A percentile compares a stretch with the other conserved stretches of the same genome.
These are phyloP conservation scores for Muscina levida DNA, from an alignment of 2,888 invertebrate species.

Conservation along the genomic window DNA sequence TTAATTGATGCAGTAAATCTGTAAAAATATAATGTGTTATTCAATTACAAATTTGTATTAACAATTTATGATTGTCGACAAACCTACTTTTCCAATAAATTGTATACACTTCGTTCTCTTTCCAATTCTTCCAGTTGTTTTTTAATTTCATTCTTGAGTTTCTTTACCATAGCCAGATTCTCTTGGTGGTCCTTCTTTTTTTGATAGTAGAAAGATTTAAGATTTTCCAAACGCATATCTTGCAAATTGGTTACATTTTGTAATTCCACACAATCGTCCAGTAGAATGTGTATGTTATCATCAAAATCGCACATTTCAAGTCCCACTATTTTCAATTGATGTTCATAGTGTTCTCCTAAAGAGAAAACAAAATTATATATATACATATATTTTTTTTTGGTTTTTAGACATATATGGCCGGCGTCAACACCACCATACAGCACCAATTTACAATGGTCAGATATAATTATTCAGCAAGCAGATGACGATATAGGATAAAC, in stretches of 20 bases:
- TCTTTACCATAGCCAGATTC: slow-evolving; percentile 61
- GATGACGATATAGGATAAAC: background rate
- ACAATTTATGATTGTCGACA: background rate
- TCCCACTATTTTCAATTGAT: slow-evolving; percentile 72
- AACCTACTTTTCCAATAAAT: slow-evolving; percentile 71
- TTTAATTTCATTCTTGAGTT: slow-evolving; percentile 69
- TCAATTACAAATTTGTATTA: background rate
- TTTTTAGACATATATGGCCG: too few species aligned
- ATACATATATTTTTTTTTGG: too few species aligned
- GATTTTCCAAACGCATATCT: slow-evolving; percentile 69
- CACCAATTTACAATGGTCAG: too few species aligned
- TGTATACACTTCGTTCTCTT: slow-evolving; percentile 69
- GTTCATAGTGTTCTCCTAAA: slow-evolving; percentile 74
- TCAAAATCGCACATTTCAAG: slow-evolving; percentile 75
- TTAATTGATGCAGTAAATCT: slow-evolving; percentile 71
- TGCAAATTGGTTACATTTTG: slow-evolving; percentile 72
- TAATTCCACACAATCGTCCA: slow-evolving; percentile 72
- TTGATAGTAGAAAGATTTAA: slow-evolving; percentile 73
- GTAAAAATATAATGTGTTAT: slow-evolving; percentile 47
- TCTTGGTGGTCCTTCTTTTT: slow-evolving; percentile 73
- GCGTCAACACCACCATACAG: too few species aligned
- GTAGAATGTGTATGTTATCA: slow-evolving; percentile 70
- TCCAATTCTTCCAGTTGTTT: slow-evolving; percentile 69
- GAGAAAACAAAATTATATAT: background rate
- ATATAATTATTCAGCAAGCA: background rate